Conservation (phyloP, 2,888 invertebrate genomes). For the Ernsta delagoae region DNA sequence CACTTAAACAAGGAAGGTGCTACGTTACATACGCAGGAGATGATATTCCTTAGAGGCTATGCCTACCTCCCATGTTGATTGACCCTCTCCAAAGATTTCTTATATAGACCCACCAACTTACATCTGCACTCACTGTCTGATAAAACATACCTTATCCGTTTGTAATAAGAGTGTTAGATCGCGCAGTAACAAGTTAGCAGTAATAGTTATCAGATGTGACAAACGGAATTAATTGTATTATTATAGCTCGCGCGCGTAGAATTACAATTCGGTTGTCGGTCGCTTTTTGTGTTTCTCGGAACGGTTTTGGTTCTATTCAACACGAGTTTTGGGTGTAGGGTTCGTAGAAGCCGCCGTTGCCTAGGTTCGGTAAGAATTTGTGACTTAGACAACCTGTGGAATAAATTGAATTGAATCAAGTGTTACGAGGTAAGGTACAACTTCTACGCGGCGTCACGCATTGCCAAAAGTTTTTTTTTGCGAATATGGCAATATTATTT, state of each 20-base stretch:
- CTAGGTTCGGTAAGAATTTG: constrained; percentile 43
- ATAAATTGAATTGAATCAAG: constrained; percentile 16
- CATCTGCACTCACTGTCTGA: constrained; percentile 1
- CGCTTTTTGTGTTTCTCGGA: constrained; percentile 65
- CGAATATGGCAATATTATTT: too few relatives aligned
- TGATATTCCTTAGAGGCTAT: constrained; percentile 59
- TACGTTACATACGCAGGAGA: constrained; percentile 46
- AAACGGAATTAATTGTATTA: constrained; percentile 81
- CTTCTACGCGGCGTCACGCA: not conserved
- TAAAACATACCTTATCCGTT: constrained; percentile 43
- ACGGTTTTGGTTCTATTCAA: constrained; percentile 62
- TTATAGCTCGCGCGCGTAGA: constrained; percentile 66
- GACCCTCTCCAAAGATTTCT: constrained; percentile 56
- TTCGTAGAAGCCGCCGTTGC: constrained; percentile 55
- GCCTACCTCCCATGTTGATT: constrained; percentile 61
- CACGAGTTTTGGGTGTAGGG: constrained; percentile 48
- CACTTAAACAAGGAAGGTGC: constrained; percentile 30
- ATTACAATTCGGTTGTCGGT: constrained; percentile 62
- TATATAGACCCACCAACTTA: constrained; percentile 49
- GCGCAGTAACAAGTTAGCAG: constrained; percentile 46
- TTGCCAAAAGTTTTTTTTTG: not conserved
- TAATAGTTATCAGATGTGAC: constrained; percentile 61
- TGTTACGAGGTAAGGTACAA: not conserved
- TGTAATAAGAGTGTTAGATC: constrained; percentile 37
- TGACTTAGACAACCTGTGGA: constrained; percentile 22